Base-by-base conservation (phyloP, 2,888 invertebrate genomes). In the Stenodema calcarata region DNA sequence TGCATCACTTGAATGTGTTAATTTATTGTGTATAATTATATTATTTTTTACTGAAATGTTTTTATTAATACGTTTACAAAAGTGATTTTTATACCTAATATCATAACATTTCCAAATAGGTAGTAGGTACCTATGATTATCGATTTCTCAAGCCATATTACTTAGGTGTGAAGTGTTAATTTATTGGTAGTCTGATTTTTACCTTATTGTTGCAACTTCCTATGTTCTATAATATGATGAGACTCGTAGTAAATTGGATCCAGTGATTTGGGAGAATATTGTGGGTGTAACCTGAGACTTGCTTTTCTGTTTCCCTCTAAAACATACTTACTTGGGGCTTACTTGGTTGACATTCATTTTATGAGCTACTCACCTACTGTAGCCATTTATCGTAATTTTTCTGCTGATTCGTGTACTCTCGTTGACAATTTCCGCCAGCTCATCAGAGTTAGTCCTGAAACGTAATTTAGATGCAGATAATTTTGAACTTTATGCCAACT, bases 1-100 rank as follows among this genome's bases (percentile, higher is more conserved):
- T 76, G 76, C 86, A 50, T 86, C 86, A 78, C 47, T 78, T 86
- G 54, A 86, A 44, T 78, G 78, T 78, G 62, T 79, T 79, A 78
- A 86, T 79, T 78, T 79, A 86, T 86, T 54, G 28, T 79, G 76
- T 86, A 86, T 84, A 47, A 54, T 75, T 54, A 9, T 86, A 30
- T 86, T 78, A 86, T 78, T 86, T 78, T 86, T 76, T 86, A 86
- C 86, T 54, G 41, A 76, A 76, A 41, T 78, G 41, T 84, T 80
- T 84, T 84, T 84, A 73, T 27, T 84, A 44, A 28, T 84, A 75
- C 44, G 50, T 82, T 84, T 70, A 73, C 28, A 42, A 82, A 84
- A 84, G 84, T 84, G 84, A 84, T 84, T 84, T 82, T 82, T 84
- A 80, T 54, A 54, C 35, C 23, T 80, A 80, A 23, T 80, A 50